Conservation (phyloP, 2,797 vertebrate genomes). For the Borostomias antarcticus region DNA sequence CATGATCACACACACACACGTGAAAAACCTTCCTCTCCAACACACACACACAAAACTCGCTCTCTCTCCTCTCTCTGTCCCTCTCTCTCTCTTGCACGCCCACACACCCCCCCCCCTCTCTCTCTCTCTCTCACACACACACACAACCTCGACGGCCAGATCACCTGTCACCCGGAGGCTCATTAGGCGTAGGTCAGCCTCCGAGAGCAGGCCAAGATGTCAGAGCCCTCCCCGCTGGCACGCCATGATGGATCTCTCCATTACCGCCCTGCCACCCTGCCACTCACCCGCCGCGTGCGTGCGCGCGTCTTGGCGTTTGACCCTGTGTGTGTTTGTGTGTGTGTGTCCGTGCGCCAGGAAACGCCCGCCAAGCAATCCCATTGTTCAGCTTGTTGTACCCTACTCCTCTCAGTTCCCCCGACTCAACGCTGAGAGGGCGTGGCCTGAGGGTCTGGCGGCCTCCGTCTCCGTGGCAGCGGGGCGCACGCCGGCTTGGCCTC, state of each 20-base stretch:
- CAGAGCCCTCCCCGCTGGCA: conserved; percentile 68
- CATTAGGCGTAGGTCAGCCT: conserved; percentile 73
- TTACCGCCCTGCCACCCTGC: conserved; percentile 69
- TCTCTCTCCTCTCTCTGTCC: too few species aligned
- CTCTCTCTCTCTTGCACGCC: conserved; percentile 4
- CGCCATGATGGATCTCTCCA: conserved; percentile 72
- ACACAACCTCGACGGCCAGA: conserved; percentile 54
- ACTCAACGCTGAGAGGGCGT: conserved; percentile 17
- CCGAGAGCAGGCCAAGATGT: conserved; percentile 67
- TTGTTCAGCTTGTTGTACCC: conserved; percentile 66
- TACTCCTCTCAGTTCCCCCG: conserved; percentile 26
- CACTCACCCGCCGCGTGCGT: conserved; percentile 68
- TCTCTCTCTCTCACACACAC: conserved; percentile 16
- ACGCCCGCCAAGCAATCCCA: conserved; percentile 61
- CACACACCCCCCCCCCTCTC: conserved; percentile 17
- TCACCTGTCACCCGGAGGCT: conserved; percentile 73
- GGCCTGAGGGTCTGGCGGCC: not conserved
- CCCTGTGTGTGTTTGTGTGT: conserved; percentile 12
- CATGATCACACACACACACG: conserved; percentile 34
- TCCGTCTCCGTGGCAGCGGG: not conserved
- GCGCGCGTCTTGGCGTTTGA: conserved; percentile 45
- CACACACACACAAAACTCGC: not conserved
- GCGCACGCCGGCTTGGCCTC: not conserved
- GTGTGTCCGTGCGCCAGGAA: conserved; percentile 61
- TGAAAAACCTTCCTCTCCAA: not conserved